Percentiles rank a stretch among this genome's conserved stretches.
Evolutionary conservation across 2,113 vertebrate genomes (phyloP).

Genomic region (Gracilinanus agilis): DNA sequence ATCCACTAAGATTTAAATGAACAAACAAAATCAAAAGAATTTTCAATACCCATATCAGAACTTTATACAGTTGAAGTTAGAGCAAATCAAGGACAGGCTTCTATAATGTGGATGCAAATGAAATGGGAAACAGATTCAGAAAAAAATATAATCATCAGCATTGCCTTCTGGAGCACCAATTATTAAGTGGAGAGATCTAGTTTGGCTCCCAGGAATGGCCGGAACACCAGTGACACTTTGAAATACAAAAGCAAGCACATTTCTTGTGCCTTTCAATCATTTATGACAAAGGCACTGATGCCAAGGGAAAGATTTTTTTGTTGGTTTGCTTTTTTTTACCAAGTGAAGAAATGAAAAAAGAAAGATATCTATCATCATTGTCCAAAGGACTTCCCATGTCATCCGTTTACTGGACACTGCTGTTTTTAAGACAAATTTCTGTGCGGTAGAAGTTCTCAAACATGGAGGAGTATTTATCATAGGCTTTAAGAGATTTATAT

Average conservation of each 20-base stretch:
- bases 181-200: slow-evolving; percentile 10
- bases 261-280: slow-evolving; percentile 1
- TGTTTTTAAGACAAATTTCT: slow-evolving; percentile 1
- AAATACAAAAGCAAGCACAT: not conserved
- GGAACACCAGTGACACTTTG: slow-evolving; percentile 2
- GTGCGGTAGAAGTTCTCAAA: not conserved
- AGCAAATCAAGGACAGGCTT: slow-evolving; percentile 30
- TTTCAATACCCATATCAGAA: slow-evolving; percentile 35
- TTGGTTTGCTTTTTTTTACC: not conserved
- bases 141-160: not conserved
- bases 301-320: not conserved
- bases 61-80: not conserved
- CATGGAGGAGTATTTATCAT: not conserved
- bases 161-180: not conserved
- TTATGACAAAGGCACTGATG: slow-evolving; percentile 5
- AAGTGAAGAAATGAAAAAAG: not conserved
- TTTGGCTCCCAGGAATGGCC: not conserved
- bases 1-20: slow-evolving; percentile 33
- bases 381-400: not conserved
- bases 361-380: not conserved
- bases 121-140: not conserved
- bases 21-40: not conserved
- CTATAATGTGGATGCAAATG: not conserved
- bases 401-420: not conserved
- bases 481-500: not conserved